A percentile compares a stretch with the other conserved stretches of the same genome.
phyloP scores from a whole-genome alignment of 2,113 vertebrate genomes.

The Lamprotornis superbus region DNA sequence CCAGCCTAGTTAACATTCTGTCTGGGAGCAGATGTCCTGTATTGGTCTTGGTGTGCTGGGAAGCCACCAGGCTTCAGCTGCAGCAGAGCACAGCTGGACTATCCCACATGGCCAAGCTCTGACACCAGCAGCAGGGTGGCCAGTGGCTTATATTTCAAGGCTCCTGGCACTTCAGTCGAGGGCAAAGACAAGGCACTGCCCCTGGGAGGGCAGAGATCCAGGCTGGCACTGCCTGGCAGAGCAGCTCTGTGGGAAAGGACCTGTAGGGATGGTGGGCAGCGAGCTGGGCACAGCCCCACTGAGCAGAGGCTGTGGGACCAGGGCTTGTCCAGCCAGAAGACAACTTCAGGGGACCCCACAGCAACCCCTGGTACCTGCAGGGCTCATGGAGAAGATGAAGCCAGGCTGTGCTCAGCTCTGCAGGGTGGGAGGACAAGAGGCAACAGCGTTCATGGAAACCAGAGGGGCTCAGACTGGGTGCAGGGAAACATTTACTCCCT shows the following conservation, averaged over 20 bases:
- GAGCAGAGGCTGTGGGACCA: background rate
- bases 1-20: background rate
- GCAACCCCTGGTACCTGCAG: background rate
- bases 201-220: rapidly evolving
- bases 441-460: rapidly evolving
- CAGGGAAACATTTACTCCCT: background rate
- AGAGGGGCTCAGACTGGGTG: background rate
- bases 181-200: background rate
- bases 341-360: background rate
- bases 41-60: background rate
- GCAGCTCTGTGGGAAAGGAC: background rate
- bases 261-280: background rate
- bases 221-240: background rate
- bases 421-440: background rate
- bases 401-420: background rate
- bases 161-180: background rate
- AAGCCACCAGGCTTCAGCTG: background rate
- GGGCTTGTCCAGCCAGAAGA: background rate
- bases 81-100: slow-evolving; percentile 5
- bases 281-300: background rate
- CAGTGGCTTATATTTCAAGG: background rate
- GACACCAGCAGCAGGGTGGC: slow-evolving; percentile 22
- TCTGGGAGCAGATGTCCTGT: slow-evolving; percentile 30
- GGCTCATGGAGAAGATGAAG: background rate
- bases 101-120: background rate